phyloP scores from a whole-genome alignment of 1,140 invertebrate species.

The Drosophila teissieri region DNA sequence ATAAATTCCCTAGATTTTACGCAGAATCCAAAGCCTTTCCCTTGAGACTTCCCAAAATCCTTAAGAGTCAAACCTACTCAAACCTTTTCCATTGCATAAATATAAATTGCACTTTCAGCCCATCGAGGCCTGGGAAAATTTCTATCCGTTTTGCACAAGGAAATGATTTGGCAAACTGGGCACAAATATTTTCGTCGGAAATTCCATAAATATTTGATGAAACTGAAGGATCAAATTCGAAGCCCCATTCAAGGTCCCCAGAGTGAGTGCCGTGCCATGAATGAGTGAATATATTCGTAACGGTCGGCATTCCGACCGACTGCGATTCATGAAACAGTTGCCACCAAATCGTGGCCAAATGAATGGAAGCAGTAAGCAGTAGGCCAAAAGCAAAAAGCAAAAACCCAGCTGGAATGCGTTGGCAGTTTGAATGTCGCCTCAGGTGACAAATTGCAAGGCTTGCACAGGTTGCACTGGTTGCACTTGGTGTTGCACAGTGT shows the following conservation, averaged over 20 bases:
- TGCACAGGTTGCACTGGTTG: slow-evolving; percentile 43
- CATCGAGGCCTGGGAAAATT: slow-evolving; percentile 29
- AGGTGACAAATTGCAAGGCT: slow-evolving; percentile 76
- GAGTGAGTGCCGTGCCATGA: slow-evolving; percentile 30
- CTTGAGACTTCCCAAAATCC: slow-evolving; percentile 11
- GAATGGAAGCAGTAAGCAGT: slow-evolving; percentile 26
- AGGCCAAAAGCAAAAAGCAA: slow-evolving; percentile 55
- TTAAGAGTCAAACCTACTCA: slow-evolving; percentile 5
- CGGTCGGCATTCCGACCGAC: slow-evolving; percentile 10
- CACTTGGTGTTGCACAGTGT: not conserved
- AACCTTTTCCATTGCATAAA: slow-evolving; percentile 65
- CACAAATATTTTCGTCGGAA: slow-evolving; percentile 76
- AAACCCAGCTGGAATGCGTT: slow-evolving; percentile 67
- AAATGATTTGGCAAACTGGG: slow-evolving; percentile 62
- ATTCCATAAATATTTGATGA: slow-evolving; percentile 66
- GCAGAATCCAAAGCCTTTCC: slow-evolving; percentile 23
- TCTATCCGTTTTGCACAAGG: slow-evolving; percentile 46
- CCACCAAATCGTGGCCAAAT: slow-evolving; percentile 38
- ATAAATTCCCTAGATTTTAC: slow-evolving; percentile 3
- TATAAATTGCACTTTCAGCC: slow-evolving; percentile 44
- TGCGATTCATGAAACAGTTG: slow-evolving; percentile 41
- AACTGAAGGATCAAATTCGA: slow-evolving; percentile 18
- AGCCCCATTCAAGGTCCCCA: slow-evolving; percentile 44
- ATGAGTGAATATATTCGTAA: slow-evolving; percentile 66
- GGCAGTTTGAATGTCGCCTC: slow-evolving; percentile 71